Conservation (phyloP, 2,888 invertebrate genomes). For the Tryphoninae sp. region DNA sequence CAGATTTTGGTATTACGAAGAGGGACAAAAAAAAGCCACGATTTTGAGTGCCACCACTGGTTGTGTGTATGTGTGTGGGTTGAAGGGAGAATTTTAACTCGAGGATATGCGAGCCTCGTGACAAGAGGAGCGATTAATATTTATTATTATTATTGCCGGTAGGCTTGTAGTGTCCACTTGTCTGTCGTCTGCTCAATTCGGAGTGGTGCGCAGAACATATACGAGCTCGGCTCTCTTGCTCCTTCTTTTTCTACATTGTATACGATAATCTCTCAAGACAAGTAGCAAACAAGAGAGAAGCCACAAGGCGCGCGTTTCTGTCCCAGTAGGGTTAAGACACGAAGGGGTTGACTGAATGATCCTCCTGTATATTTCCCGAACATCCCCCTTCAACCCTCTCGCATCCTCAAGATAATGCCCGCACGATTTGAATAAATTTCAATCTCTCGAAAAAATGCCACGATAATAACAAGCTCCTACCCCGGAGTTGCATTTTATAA, state of each 20-base stretch:
- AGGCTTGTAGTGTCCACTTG: constrained; percentile 56
- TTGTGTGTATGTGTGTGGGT: not conserved
- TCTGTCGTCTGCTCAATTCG: constrained; percentile 55
- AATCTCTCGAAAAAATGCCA: constrained; percentile 46
- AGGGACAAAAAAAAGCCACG: constrained; percentile 32
- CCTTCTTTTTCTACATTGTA: constrained; percentile 21
- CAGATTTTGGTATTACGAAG: constrained; percentile 46
- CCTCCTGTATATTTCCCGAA: constrained; percentile 20
- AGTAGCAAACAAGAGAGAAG: constrained; percentile 68
- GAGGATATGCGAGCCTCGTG: constrained; percentile 34
- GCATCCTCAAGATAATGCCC: constrained; percentile 18
- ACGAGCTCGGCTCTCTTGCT: constrained; percentile 9
- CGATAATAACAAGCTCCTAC: constrained; percentile 26
- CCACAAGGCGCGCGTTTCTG: constrained; percentile 11
- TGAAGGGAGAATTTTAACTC: constrained; percentile 25
- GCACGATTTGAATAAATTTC: constrained; percentile 57
- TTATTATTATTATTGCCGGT: constrained; percentile 58
- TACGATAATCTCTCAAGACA: constrained; percentile 70
- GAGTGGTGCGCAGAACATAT: constrained; percentile 38
- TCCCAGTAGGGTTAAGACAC: constrained; percentile 59
- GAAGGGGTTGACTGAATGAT: constrained; percentile 52
- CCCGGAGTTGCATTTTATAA: constrained; percentile 19
- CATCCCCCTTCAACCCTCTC: not conserved
- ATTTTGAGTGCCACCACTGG: constrained; percentile 13
- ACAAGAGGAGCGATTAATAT: constrained; percentile 58